phyloP scores from a whole-genome alignment of 2,797 vertebrate genomes.

The Eurystomus glaucurus region DNA sequence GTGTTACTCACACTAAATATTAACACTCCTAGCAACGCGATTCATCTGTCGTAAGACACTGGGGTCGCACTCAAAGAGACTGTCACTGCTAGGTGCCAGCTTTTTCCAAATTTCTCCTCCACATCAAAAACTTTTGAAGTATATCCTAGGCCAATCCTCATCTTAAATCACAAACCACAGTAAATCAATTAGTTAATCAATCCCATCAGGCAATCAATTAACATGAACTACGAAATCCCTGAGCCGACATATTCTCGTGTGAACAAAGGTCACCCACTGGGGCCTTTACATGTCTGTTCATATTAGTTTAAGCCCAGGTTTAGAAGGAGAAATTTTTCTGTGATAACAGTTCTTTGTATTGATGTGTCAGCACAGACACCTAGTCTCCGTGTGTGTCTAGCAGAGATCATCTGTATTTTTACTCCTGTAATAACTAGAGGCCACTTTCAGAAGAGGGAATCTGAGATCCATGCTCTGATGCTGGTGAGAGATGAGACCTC shows the following conservation, averaged over 20 bases:
- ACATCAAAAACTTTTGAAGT: background rate
- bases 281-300: constrained; percentile 46
- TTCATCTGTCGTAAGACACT: fast-evolving
- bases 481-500: fast-evolving
- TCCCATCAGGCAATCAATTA: constrained; percentile 73
- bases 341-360: constrained; percentile 65
- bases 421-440: constrained; percentile 37
- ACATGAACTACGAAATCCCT: constrained; percentile 67
- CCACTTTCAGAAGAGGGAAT: constrained; percentile 43
- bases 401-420: constrained; percentile 27
- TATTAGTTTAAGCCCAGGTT: constrained; percentile 59
- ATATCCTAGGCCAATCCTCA: background rate
- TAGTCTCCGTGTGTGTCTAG: background rate
- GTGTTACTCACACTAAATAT: background rate
- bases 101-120: constrained; percentile 3
- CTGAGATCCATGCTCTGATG: constrained; percentile 11
- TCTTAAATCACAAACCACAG: constrained; percentile 54
- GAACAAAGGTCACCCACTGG: constrained; percentile 33
- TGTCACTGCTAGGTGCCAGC: background rate
- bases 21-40: background rate
- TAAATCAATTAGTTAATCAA: constrained; percentile 73
- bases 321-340: constrained; percentile 62
- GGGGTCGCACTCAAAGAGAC: fast-evolving
- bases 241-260: constrained; percentile 30
- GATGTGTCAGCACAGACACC: constrained; percentile 71